Percentiles rank a stretch among this genome's conserved stretches.
Conservation (phyloP, 2,888 invertebrate genomes). For the Epinotia brunnichana region DNA sequence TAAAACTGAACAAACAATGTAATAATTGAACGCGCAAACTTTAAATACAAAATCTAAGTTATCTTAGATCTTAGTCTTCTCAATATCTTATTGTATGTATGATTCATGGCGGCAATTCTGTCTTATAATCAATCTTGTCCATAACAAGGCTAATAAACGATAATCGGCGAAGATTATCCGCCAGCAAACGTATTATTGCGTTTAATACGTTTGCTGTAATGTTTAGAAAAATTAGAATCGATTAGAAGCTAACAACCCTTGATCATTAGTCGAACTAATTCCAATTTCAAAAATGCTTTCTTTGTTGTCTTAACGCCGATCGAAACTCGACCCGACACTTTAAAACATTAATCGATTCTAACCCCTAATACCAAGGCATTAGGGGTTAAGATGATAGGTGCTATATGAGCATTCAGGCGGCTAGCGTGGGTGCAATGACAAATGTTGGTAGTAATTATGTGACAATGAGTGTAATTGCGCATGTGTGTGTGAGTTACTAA, state of each 20-base stretch:
- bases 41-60: too few relatives aligned
- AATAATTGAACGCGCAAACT: too few relatives aligned
- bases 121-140: conserved; percentile 23
- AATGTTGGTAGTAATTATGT: conserved; percentile 77
- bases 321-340: conserved; percentile 31
- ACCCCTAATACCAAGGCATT: conserved; percentile 51
- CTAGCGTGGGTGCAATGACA: conserved; percentile 74
- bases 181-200: conserved; percentile 28
- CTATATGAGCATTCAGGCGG: conserved; percentile 50
- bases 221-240: not conserved
- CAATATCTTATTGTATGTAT: not conserved
- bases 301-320: conserved; percentile 46
- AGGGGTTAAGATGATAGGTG: conserved; percentile 56
- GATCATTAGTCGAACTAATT: conserved; percentile 27
- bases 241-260: conserved; percentile 6
- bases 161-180: conserved; percentile 24
- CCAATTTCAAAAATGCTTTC: conserved; percentile 40
- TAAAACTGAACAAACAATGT: too few relatives aligned
- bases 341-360: conserved; percentile 46
- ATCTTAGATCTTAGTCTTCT: too few relatives aligned
- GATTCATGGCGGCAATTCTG: conserved; percentile 8
- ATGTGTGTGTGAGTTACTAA: conserved; percentile 60
- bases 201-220: too few relatives aligned
- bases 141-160: conserved; percentile 20
- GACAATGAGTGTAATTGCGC: conserved; percentile 79